A percentile compares a stretch with the other conserved stretches of the same genome.
These are phyloP conservation scores for Frankliniella fusca DNA, from an alignment of 2,888 invertebrate genomes.

Conservation along the genomic window DNA sequence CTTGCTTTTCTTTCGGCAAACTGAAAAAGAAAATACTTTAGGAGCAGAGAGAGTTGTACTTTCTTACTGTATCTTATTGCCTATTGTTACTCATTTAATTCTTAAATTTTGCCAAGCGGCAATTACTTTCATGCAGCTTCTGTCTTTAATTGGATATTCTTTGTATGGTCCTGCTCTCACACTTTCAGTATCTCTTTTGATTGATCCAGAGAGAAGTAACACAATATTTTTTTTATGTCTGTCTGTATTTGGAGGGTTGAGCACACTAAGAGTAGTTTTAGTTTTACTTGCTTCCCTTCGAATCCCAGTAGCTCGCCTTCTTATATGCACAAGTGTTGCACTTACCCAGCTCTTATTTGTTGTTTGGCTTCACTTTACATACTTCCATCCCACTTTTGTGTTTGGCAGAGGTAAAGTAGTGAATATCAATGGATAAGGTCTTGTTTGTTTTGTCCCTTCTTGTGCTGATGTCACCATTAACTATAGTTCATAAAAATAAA, in stretches of 20 bases:
- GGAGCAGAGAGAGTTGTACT: constrained; percentile 42
- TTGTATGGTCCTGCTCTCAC: constrained; percentile 51
- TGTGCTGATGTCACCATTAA: neutral
- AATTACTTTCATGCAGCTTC: constrained; percentile 46
- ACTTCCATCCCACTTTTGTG: constrained; percentile 50
- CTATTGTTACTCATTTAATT: constrained; percentile 45
- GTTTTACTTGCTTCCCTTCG: constrained; percentile 50
- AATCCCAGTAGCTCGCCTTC: constrained; percentile 49
- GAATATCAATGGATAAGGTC: neutral
- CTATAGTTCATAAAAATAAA: neutral
- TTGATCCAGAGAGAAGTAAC: constrained; percentile 48
- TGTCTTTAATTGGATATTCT: constrained; percentile 50
- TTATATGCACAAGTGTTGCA: constrained; percentile 51
- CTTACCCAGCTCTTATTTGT: constrained; percentile 50
- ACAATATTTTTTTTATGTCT: constrained; percentile 49
- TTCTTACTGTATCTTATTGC: constrained; percentile 45
- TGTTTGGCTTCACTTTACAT: constrained; percentile 53
- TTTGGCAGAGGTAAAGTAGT: constrained; percentile 40
- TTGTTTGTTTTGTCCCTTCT: neutral
- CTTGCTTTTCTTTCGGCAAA: constrained; percentile 47
- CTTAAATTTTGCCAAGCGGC: constrained; percentile 45
- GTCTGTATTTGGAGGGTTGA: constrained; percentile 50
- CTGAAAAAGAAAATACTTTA: constrained; percentile 43
- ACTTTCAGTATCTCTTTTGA: constrained; percentile 47
- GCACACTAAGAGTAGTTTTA: constrained; percentile 49